Conservation (phyloP, 2,113 vertebrate genomes). For the Neoarius graeffei region DNA sequence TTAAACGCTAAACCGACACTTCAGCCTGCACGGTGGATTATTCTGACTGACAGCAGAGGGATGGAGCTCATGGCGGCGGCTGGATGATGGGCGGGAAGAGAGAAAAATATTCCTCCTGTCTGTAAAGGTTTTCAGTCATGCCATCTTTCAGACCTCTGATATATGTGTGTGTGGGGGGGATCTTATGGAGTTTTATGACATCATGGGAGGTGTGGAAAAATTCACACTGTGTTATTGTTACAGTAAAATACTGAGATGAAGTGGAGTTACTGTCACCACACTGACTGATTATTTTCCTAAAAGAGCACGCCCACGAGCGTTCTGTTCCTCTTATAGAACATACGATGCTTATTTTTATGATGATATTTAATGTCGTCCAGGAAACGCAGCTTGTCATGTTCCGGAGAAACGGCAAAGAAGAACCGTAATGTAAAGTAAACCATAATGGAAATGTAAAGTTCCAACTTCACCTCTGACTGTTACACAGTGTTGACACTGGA, state of each 20-base stretch:
- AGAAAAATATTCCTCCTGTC: neutral
- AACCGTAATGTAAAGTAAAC: neutral
- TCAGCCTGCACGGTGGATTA: neutral
- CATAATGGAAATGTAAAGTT: neutral
- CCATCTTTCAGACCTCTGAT: neutral
- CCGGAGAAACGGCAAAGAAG: too few relatives aligned
- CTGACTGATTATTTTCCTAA: neutral
- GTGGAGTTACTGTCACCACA: neutral
- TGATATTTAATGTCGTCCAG: neutral
- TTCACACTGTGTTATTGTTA: neutral
- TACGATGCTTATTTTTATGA: neutral
- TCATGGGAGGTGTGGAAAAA: neutral
- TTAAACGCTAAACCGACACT: constrained; percentile 15
- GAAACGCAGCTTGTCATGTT: neutral
- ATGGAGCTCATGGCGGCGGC: neutral
- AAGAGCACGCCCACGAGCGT: neutral
- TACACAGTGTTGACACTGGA: too few relatives aligned
- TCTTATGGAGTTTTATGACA: neutral
- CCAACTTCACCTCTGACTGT: neutral
- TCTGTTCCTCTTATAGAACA: neutral
- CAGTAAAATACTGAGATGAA: neutral
- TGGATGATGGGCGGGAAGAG: neutral
- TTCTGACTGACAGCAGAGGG: constrained; percentile 18
- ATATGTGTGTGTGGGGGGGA: neutral
- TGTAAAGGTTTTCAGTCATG: neutral